These are phyloP conservation scores for Conus betulinus DNA, from an alignment of 1,140 invertebrate species.

Conservation along the genomic window DNA sequence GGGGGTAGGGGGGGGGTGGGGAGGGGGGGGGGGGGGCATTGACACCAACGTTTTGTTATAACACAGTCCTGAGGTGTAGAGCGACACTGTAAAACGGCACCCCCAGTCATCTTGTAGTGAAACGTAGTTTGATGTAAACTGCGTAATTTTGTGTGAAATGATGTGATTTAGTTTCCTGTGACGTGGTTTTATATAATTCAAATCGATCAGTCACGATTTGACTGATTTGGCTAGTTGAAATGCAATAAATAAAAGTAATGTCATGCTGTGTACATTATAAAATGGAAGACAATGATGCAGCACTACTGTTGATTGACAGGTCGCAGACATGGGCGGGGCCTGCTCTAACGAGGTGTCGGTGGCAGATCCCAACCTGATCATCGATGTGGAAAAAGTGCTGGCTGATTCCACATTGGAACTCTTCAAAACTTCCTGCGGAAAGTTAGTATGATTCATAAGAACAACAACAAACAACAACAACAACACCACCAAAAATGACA, in stretches of 20 bases:
- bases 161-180: background rate
- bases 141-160: background rate
- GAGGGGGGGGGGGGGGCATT: background rate
- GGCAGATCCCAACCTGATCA: constrained; percentile 19
- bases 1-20: no score
- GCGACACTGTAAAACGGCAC: background rate
- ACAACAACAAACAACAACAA: background rate
- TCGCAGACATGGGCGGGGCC: background rate
- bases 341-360: background rate
- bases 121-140: background rate
- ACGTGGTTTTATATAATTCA: background rate
- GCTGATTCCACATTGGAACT: background rate
- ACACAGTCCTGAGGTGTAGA: no score
- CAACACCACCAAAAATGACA: no score
- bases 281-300: no score
- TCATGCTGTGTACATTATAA: background rate
- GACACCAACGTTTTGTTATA: background rate
- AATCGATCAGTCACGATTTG: background rate
- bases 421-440: background rate
- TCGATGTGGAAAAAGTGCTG: constrained; percentile 25
- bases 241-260: background rate
- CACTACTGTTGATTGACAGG: no score
- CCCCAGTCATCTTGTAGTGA: background rate
- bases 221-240: background rate
- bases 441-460: background rate